Percentiles rank a stretch among this genome's conserved stretches.
Conservation (phyloP, 30 jellyfish, hydroid and myxozoan species). For the Hydractinia symbiolongicarpus region DNA sequence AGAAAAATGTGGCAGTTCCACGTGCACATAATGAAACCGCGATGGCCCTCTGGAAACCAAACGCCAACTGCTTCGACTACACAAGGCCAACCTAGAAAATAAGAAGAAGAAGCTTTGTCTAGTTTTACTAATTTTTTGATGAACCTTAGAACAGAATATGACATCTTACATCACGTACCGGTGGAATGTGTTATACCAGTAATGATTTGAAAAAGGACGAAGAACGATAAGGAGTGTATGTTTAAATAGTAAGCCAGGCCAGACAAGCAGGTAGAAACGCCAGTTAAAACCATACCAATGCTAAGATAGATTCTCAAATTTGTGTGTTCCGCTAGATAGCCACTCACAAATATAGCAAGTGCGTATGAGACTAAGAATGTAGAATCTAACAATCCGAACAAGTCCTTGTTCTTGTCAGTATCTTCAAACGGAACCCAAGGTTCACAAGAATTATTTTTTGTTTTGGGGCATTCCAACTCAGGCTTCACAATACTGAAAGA, state of each 20-base stretch:
- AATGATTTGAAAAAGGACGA: slow-evolving; percentile 35
- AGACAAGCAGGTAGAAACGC: slow-evolving; percentile 52
- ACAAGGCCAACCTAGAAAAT: slow-evolving; percentile 96
- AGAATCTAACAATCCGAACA: slow-evolving; percentile 79
- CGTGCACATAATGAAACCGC: slow-evolving; percentile 93
- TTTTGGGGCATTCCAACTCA: slow-evolving; percentile 49
- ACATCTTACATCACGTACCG: not conserved
- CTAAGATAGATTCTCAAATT: slow-evolving; percentile 66
- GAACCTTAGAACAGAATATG: no score
- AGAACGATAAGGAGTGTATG: slow-evolving; percentile 60
- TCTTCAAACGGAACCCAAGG: slow-evolving; percentile 85
- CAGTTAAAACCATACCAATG: slow-evolving; percentile 80
- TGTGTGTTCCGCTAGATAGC: slow-evolving; percentile 93
- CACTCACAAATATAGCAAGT: slow-evolving; percentile 87
- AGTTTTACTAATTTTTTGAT: no score
- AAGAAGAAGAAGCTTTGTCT: no score
- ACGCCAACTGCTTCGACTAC: slow-evolving; percentile 95
- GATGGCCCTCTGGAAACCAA: slow-evolving; percentile 97
- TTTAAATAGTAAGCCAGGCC: slow-evolving; percentile 83
- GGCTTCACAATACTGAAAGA: slow-evolving; percentile 83
- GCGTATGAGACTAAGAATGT: slow-evolving; percentile 88
- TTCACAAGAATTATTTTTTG: slow-evolving; percentile 64
- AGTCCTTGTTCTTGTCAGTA: slow-evolving; percentile 60
- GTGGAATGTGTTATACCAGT: slow-evolving; percentile 42
- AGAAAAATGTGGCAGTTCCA: slow-evolving; percentile 93